Evolutionary conservation across 2,113 vertebrate species (phyloP).

Genomic region (Peromyscus maniculatus): DNA sequence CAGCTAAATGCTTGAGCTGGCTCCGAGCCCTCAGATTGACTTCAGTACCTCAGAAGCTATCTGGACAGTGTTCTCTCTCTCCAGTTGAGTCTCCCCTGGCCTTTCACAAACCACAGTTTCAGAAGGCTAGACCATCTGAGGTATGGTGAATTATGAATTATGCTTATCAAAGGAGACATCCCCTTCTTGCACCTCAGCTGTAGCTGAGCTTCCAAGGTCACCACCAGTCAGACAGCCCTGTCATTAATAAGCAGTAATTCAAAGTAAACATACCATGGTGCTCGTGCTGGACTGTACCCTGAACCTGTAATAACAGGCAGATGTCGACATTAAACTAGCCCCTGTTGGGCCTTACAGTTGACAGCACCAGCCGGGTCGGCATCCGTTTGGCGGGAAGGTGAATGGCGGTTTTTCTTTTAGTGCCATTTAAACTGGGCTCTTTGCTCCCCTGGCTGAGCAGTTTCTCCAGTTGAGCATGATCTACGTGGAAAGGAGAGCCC

Average conservation of each 20-base stretch:
- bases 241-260: not conserved
- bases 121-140: not conserved
- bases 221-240: rapidly evolving
- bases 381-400: not conserved
- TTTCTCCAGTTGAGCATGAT: not conserved
- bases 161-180: not conserved
- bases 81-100: not conserved
- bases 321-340: too few species aligned
- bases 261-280: rapidly evolving
- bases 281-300: not conserved
- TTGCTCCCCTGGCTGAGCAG: not conserved
- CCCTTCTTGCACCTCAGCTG: not conserved
- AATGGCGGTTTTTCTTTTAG: not conserved
- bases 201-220: too few species aligned
- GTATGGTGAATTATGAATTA: not conserved
- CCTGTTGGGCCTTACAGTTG: not conserved
- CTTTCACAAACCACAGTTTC: not conserved
- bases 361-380: not conserved
- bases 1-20: too few species aligned
- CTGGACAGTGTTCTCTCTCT: not conserved
- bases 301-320: not conserved
- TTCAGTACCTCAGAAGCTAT: not conserved
- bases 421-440: rapidly evolving
- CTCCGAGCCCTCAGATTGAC: not conserved
- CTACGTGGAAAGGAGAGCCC: not conserved